Conservation (phyloP, 2,797 vertebrate species). For the Notolepis coatsorum region DNA sequence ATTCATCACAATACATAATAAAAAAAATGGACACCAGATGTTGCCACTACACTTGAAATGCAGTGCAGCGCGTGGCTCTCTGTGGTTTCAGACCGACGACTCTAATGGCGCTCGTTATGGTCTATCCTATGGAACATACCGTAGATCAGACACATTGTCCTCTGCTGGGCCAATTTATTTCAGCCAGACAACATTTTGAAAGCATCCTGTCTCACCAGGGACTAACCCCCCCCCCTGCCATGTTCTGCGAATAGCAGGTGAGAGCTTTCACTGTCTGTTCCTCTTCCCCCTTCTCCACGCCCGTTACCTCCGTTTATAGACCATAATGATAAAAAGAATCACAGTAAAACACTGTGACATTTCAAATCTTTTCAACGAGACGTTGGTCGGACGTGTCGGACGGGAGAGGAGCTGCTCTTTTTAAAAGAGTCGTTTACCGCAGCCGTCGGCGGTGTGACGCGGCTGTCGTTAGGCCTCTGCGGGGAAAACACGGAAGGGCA, state of each 20-base stretch:
- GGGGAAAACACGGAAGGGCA: slow-evolving; percentile 52
- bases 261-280: slow-evolving; percentile 3
- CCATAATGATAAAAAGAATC: slow-evolving; percentile 66
- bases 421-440: slow-evolving; percentile 66
- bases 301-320: slow-evolving; percentile 60
- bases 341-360: slow-evolving; percentile 74
- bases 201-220: neutral
- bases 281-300: slow-evolving; percentile 20
- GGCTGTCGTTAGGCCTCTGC: slow-evolving; percentile 64
- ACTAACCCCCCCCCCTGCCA: slow-evolving; percentile 8
- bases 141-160: neutral
- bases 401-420: slow-evolving; percentile 63
- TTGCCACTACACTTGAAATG: slow-evolving; percentile 44
- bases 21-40: slow-evolving; percentile 35
- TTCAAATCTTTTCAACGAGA: slow-evolving; percentile 74
- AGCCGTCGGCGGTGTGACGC: slow-evolving; percentile 60
- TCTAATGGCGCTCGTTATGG: neutral
- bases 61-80: slow-evolving; percentile 44
- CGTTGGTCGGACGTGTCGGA: slow-evolving; percentile 71
- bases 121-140: slow-evolving; percentile 35
- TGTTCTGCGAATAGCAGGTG: slow-evolving; percentile 29
- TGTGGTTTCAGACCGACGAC: neutral
- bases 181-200: neutral
- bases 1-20: slow-evolving; percentile 23
- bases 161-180: neutral